These are phyloP conservation scores for Iguana delicatissima DNA, from an alignment of 2,797 vertebrate species.

Conservation along the genomic window DNA sequence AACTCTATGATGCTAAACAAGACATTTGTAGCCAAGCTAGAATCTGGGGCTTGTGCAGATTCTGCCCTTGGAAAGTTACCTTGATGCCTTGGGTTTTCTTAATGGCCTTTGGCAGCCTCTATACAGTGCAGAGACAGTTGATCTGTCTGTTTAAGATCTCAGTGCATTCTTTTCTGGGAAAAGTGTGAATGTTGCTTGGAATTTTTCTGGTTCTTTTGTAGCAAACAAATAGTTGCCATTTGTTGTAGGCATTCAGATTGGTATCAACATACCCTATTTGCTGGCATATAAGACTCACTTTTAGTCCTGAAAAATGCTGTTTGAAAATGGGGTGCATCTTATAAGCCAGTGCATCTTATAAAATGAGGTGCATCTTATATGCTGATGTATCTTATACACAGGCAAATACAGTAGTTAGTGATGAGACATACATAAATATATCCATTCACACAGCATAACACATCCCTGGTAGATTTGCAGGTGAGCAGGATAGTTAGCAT, in stretches of 20 bases:
- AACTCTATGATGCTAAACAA: too few relatives aligned
- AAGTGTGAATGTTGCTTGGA: background rate
- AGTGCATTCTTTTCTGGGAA: background rate
- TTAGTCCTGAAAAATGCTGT: too few relatives aligned
- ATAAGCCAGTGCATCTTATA: too few relatives aligned
- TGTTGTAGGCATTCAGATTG: slow-evolving; percentile 1
- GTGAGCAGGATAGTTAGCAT: background rate
- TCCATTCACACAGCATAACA: too few relatives aligned
- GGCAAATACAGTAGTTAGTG: slow-evolving; percentile 10
- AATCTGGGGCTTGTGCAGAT: background rate
- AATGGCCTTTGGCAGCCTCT: background rate
- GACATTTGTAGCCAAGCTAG: background rate
- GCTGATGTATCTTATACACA: too few relatives aligned
- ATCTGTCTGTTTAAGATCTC: background rate
- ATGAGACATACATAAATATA: background rate
- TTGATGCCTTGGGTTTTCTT: background rate
- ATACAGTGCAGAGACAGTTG: background rate
- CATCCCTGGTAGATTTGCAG: background rate
- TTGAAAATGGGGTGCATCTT: too few relatives aligned
- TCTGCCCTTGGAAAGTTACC: background rate
- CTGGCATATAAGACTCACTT: too few relatives aligned
- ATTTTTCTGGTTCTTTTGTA: slow-evolving; percentile 21
- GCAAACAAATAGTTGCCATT: slow-evolving; percentile 24
- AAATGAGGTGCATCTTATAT: too few relatives aligned
- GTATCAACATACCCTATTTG: background rate